Conservation (phyloP, 2,888 invertebrate genomes). For the Erynnis tages region DNA sequence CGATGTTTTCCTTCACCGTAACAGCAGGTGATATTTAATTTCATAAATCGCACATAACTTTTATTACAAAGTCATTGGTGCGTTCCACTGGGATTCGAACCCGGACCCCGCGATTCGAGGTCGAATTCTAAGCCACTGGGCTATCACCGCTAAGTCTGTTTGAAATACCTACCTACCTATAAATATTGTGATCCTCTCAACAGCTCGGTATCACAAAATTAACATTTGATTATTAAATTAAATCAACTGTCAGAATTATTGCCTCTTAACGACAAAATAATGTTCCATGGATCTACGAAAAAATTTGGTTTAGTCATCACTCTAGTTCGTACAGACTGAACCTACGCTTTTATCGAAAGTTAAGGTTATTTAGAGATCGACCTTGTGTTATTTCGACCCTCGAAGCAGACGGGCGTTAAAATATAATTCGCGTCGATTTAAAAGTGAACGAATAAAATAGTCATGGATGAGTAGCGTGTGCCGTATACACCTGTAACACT, state of each 20-base stretch:
- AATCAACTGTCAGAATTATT: slow-evolving; percentile 16
- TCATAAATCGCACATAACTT: too few relatives aligned
- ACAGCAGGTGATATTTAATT: too few relatives aligned
- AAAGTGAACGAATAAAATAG: slow-evolving; percentile 54
- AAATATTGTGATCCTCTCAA: neutral
- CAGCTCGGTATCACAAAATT: neutral
- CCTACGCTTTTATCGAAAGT: slow-evolving; percentile 51
- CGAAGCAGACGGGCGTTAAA: slow-evolving; percentile 53
- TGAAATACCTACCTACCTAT: too few relatives aligned
- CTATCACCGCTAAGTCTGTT: too few relatives aligned
- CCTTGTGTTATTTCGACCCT: slow-evolving; percentile 65
- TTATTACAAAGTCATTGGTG: too few relatives aligned
- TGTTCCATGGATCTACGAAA: neutral
- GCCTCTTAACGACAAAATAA: slow-evolving; percentile 6
- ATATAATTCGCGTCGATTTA: slow-evolving; percentile 54
- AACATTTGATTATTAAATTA: slow-evolving; percentile 11
- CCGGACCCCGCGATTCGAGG: too few relatives aligned
- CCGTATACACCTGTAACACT: slow-evolving; percentile 57
- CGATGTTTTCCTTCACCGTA: too few relatives aligned
- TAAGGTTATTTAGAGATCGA: slow-evolving; percentile 63
- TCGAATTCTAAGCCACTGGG: too few relatives aligned
- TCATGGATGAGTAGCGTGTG: slow-evolving; percentile 40
- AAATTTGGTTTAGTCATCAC: slow-evolving; percentile 32
- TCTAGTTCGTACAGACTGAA: slow-evolving; percentile 35
- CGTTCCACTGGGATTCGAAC: too few relatives aligned